Base-by-base conservation (phyloP, 1,140 invertebrate genomes). In the Coelopa frigida region DNA sequence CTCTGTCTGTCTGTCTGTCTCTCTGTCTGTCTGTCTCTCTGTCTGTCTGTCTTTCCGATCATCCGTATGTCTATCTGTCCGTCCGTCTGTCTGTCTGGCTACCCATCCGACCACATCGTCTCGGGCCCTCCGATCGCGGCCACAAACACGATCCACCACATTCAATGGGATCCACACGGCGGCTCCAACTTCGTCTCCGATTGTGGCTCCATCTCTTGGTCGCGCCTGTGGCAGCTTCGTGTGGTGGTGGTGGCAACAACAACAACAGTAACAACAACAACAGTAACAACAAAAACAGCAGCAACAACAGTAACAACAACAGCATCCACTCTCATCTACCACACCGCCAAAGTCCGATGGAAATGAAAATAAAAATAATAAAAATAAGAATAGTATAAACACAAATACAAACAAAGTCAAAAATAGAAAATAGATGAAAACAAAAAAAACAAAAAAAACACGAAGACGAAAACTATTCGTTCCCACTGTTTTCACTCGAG, bases 371-470 rank as follows among this genome's bases (percentile, higher is more conserved):
- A 44, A 26, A 33, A 44, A 44, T 32, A 22, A 35, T 15, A 41
- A 18, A 32, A 33, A 44, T 21, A 12, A 44, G 21, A 43, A 26
- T 26, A 46, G 26, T 37, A 36, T 37, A 46, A 46, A 46, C 22
- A 46, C 20, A 45, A 14, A 46, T 27, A 14, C 8, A 6, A 46
- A 14, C 8, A 29, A 29, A 29, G 14, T 10, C 14, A 29, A 10
- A 14, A 29, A 29, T 8, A 29, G 14, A 29, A 29, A 29, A 14
- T 10, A 29, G 14, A 29, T 14, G 8, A 29, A 29, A 29, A 29
- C 14, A 29, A 29, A 10, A 14, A 14, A 29, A 29, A 29, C 27
- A 29, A 29, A 29, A 29, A 29, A 29, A 29, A 29, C 27, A 29
- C 14, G 27, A 29, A 29, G 14, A 14, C 27, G 27, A 29, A 10